These are phyloP conservation scores for Clamator glandarius DNA, from an alignment of 2,797 vertebrate species.

Conservation along the genomic window DNA sequence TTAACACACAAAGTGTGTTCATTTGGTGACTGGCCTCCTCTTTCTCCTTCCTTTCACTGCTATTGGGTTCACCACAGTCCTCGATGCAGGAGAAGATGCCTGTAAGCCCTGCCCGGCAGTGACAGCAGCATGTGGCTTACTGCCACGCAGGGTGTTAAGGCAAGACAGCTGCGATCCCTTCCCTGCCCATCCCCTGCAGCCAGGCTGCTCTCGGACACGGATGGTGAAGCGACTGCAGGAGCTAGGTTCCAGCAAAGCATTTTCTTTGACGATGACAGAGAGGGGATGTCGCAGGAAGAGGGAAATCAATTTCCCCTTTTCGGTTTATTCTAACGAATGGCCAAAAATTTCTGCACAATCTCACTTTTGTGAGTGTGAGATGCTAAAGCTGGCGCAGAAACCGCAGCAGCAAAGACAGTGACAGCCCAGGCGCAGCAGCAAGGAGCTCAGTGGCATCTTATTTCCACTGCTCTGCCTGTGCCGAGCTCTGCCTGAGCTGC, in stretches of 20 bases:
- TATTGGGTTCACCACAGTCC: background rate
- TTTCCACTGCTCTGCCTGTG: background rate
- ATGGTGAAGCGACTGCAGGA: background rate
- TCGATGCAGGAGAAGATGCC: rapidly evolving
- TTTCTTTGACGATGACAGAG: background rate
- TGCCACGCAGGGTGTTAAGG: background rate
- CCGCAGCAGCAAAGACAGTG: background rate
- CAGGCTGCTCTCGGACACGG: background rate
- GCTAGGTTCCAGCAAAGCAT: background rate
- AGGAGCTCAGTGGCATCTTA: background rate
- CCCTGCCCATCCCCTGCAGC: background rate
- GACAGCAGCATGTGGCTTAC: background rate
- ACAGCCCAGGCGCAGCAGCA: background rate
- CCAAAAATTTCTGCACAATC: background rate
- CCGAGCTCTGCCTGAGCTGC: background rate
- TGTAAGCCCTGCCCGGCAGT: background rate
- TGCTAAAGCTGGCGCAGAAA: background rate
- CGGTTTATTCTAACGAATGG: background rate
- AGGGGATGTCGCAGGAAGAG: background rate
- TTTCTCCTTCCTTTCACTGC: background rate
- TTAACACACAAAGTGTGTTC: background rate
- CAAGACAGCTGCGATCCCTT: background rate
- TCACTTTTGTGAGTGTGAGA: background rate
- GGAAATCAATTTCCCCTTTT: background rate
- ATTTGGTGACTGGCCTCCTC: background rate